Evolutionary conservation across 1,140 invertebrate genomes (phyloP), one percentile per base, ranked within the genome.

Genomic region (Conopomorpha cramerella): DNA sequence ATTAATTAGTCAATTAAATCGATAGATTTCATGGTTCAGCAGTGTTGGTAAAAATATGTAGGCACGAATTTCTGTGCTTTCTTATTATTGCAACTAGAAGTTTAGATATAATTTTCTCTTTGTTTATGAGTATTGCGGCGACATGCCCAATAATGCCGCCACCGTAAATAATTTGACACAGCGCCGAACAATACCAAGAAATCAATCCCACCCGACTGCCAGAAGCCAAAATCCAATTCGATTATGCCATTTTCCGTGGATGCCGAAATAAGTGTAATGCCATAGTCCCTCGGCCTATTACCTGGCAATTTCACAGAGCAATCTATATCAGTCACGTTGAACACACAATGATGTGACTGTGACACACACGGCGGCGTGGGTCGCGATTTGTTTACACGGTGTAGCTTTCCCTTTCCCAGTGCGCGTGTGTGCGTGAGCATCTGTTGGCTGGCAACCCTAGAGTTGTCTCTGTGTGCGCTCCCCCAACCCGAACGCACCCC

Each of bases 231-330:
- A 70, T 67, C 65, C 46, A 67, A 73, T 64, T 70, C 52, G 63
- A 67, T 74, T 67, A 67, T 53, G 52, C 50, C 48, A 51, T 58
- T 61, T 55, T 66, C 51, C 62, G 55, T 49, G 61, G 65, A 67
- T 68, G 56, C 52, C 55, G 48, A 68, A 71, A 58, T 72, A 66
- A 63, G 63, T 72, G 65, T 72, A 72, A 70, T 66, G 53, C 58
- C 63, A 65, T 61, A 74, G 66, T 68, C 63, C 58, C 62, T 61
- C 61, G 51, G 65, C 66, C 67, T 74, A 74, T 74, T 74, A 74
- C 70, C 70, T 74, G 70, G 67, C 67, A 72, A 74, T 74, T 74
- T 74, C 65, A 74, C 70, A 70, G 70, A 72, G 70, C 65, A 70
- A 72, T 70, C 66, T 68, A 70, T 65, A 51, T 62, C 49, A 57